A percentile compares a stretch with the other conserved stretches of the same genome.
These are phyloP conservation scores for Bombus vancouverensis DNA, from an alignment of 1,140 invertebrate species.

Conservation along the genomic window DNA sequence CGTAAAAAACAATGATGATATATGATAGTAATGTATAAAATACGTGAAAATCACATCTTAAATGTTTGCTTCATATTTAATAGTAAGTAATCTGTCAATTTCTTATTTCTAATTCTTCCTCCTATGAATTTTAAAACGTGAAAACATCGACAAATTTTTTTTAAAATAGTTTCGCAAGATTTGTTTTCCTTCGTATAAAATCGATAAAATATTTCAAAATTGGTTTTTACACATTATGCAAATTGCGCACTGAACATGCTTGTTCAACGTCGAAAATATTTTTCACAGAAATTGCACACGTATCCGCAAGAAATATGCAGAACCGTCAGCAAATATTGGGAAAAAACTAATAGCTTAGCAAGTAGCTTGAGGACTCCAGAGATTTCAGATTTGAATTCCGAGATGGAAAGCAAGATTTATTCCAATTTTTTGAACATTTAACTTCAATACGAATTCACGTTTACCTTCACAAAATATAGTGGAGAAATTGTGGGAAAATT, in stretches of 20 bases:
- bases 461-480: background rate
- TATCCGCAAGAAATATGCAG: background rate
- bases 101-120: too few species aligned
- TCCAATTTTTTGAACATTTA: background rate
- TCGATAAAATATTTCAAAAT: background rate
- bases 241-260: background rate
- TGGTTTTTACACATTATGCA: background rate
- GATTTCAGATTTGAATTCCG: background rate
- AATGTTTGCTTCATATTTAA: too few species aligned
- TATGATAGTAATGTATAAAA: too few species aligned
- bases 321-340: constrained; percentile 1
- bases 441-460: background rate
- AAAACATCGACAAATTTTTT: background rate
- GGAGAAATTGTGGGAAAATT: background rate
- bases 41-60: too few species aligned
- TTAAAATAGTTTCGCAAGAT: too few species aligned
- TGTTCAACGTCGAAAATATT: background rate
- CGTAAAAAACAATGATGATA: too few species aligned
- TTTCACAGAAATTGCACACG: background rate
- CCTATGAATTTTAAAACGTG: background rate
- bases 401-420: background rate
- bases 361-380: background rate
- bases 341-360: background rate
- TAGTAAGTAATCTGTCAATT: too few species aligned
- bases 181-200: background rate